Conservation (phyloP, 1,140 invertebrate genomes). For the Aphaenogaster ashmeadi region DNA sequence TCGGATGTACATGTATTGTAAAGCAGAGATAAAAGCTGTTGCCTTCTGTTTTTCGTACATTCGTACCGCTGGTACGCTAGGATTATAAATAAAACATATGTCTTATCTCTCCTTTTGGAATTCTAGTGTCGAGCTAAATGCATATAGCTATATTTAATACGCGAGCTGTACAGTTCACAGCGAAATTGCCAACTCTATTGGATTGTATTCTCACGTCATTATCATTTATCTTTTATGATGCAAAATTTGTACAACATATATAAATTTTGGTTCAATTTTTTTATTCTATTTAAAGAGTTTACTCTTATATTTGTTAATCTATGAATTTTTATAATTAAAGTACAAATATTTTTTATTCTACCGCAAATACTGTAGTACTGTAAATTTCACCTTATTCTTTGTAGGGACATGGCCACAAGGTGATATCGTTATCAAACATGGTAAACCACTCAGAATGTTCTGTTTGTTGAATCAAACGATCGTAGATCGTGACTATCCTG, state of each 20-base stretch:
- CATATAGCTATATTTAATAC: constrained; percentile 79
- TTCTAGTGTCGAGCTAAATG: constrained; percentile 82
- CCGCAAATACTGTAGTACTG: background rate
- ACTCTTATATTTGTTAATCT: background rate
- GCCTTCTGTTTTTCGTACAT: background rate
- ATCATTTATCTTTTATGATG: background rate
- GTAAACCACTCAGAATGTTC: constrained; percentile 85
- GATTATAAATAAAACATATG: constrained; percentile 82
- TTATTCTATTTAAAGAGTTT: background rate
- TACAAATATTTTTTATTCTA: background rate
- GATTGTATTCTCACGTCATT: background rate
- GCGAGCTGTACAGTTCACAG: constrained; percentile 31
- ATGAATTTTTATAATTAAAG: background rate
- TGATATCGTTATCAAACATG: constrained; percentile 87
- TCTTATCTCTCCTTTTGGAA: constrained; percentile 82
- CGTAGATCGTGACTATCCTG: constrained; percentile 77
- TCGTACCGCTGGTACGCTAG: constrained; percentile 13
- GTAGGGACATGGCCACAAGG: constrained; percentile 87
- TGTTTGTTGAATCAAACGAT: constrained; percentile 86
- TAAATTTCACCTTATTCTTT: constrained; percentile 49
- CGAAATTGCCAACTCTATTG: background rate
- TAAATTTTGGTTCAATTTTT: background rate
- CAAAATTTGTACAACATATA: background rate
- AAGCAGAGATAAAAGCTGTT: constrained; percentile 32
- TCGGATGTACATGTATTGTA: background rate